Evolutionary conservation across 2,113 vertebrate species (phyloP).

Genomic region (Mystacornis crossleyi): DNA sequence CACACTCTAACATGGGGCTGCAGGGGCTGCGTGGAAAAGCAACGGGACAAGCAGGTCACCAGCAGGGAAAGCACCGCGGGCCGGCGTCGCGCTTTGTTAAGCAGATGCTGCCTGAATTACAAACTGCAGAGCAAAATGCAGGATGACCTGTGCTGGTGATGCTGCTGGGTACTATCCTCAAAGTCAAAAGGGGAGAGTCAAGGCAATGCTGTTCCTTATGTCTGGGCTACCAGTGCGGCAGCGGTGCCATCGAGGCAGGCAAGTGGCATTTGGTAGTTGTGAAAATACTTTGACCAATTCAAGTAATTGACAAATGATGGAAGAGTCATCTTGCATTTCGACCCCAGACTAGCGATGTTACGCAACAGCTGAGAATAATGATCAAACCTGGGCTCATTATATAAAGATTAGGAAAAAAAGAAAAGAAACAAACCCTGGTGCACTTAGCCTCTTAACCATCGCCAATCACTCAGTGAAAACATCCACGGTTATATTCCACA

Average conservation of each 20-base stretch:
- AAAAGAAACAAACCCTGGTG: background rate
- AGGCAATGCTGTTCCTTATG: background rate
- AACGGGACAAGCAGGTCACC: background rate
- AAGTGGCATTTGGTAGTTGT: background rate
- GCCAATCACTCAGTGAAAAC: background rate
- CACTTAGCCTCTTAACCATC: background rate
- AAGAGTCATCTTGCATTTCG: background rate
- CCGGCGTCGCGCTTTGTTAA: background rate
- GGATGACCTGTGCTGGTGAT: background rate
- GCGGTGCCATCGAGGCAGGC: fast-evolving
- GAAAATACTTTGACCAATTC: background rate
- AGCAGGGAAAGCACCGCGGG: background rate
- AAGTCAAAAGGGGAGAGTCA: background rate
- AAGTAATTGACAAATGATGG: background rate
- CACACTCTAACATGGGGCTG: constrained; percentile 95
- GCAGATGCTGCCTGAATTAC: background rate
- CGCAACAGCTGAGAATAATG: background rate
- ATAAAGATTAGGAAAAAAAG: background rate
- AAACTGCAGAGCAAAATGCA: background rate
- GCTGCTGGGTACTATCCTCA: background rate
- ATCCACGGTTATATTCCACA: background rate
- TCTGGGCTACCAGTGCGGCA: background rate
- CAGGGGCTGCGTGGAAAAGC: constrained; percentile 79
- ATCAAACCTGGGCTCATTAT: background rate
- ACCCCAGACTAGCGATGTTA: background rate